Evolutionary conservation across 92 coral and sea anemone species (phyloP).

Genomic region (Parazoanthus atlanticus): DNA sequence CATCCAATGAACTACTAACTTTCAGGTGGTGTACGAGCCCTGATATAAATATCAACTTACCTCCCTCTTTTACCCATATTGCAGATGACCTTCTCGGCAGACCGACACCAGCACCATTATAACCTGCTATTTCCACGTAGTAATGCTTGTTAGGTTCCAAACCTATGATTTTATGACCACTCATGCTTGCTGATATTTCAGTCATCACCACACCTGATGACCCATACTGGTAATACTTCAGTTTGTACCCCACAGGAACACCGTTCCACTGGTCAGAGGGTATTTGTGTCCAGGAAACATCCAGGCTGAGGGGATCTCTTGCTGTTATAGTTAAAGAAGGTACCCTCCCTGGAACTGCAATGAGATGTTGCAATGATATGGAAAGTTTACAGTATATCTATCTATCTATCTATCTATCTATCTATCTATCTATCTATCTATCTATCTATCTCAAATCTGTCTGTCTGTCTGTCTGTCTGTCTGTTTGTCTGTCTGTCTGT

Average conservation of each 20-base stretch:
- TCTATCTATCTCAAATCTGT: too few relatives aligned
- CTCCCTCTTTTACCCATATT: neutral
- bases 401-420: too few relatives aligned
- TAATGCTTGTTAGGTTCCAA: neutral
- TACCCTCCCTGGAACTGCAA: neutral
- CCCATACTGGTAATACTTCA: conserved; percentile 2
- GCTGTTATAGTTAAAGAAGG: neutral
- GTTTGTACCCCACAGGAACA: neutral
- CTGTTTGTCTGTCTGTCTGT: too few relatives aligned
- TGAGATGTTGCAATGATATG: neutral
- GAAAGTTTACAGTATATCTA: neutral
- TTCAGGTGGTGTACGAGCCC: neutral
- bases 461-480: too few relatives aligned
- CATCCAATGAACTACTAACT: too few relatives aligned
- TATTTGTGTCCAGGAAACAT: conserved; percentile 18
- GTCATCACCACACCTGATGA: neutral
- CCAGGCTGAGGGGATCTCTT: neutral
- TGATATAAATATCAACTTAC: neutral
- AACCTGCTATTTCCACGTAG: conserved; percentile 1
- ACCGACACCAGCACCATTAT: conserved; percentile 2
- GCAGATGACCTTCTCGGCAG: conserved; percentile 5
- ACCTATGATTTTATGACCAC: neutral
- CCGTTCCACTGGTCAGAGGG: conserved; percentile 23
- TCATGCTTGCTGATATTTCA: neutral
- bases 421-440: too few relatives aligned